Conservation (phyloP, 2,797 vertebrate species). For the Poecilia wingei region DNA sequence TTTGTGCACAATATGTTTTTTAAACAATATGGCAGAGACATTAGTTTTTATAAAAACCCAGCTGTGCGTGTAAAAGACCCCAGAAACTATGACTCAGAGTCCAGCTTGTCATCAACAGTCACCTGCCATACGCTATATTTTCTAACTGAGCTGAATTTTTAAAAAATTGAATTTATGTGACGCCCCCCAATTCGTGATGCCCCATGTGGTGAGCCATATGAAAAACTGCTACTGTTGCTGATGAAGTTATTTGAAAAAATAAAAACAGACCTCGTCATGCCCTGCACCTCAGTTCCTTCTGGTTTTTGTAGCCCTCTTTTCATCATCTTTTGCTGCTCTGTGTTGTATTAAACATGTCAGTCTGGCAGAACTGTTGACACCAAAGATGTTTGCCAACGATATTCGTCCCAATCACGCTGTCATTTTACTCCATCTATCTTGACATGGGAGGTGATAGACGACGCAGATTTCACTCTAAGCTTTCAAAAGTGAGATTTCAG, state of each 20-base stretch:
- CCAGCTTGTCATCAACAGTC: background rate
- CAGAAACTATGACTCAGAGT: background rate
- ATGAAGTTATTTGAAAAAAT: background rate
- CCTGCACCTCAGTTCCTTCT: background rate
- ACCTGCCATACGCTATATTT: background rate
- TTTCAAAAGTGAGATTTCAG: background rate
- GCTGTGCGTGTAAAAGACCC: background rate
- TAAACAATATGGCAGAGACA: background rate
- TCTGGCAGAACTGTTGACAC: background rate
- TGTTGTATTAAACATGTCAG: background rate
- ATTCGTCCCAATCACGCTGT: background rate
- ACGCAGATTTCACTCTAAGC: background rate
- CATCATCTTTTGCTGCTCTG: background rate
- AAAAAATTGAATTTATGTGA: background rate
- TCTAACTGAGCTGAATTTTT: background rate
- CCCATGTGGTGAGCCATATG: background rate
- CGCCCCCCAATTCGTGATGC: background rate
- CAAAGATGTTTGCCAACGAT: background rate
- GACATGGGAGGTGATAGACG: background rate
- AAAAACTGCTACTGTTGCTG: background rate
- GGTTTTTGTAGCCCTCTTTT: background rate
- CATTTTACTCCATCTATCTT: background rate
- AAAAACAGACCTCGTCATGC: background rate
- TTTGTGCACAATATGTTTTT: background rate
- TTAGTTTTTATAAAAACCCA: background rate